A percentile compares a stretch with the other conserved stretches of the same genome.
Evolutionary conservation across 2,888 invertebrate genomes (phyloP).

Genomic region (Cheilosia urbana): DNA sequence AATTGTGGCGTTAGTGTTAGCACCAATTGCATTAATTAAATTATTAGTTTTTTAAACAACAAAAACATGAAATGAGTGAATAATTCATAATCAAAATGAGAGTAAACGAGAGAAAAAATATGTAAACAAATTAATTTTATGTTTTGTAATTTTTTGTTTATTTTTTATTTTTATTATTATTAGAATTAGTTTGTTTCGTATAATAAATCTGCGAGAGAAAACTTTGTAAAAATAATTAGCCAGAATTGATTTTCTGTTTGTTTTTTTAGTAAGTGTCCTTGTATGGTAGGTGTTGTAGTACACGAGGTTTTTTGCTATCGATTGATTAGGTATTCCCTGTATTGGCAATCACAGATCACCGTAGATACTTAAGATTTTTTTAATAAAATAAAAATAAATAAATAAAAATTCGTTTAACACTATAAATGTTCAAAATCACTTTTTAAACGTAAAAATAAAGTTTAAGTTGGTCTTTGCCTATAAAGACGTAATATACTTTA

Average conservation of each 20-base stretch:
- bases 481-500: neutral
- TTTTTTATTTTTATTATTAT: slow-evolving; percentile 14
- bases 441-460: slow-evolving; percentile 45
- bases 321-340: slow-evolving; percentile 14
- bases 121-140: slow-evolving; percentile 66
- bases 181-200: slow-evolving; percentile 47
- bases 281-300: slow-evolving; percentile 46
- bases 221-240: slow-evolving; percentile 25
- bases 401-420: slow-evolving; percentile 23
- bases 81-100: slow-evolving; percentile 67
- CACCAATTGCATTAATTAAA: slow-evolving; percentile 76
- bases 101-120: slow-evolving; percentile 33
- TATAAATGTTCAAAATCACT: slow-evolving; percentile 51
- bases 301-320: slow-evolving; percentile 34
- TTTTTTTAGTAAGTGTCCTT: slow-evolving; percentile 59
- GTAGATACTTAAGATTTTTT: slow-evolving; percentile 50
- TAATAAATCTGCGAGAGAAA: slow-evolving; percentile 34
- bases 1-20: slow-evolving; percentile 78
- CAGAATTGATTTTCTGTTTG: slow-evolving; percentile 1
- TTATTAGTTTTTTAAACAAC: slow-evolving; percentile 66
- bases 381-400: slow-evolving; percentile 4
- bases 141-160: slow-evolving; percentile 28
- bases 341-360: slow-evolving; percentile 55
- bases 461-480: slow-evolving; percentile 15
- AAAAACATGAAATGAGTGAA: slow-evolving; percentile 38